These are phyloP conservation scores for Pteropus rufus DNA, from an alignment of 2,797 vertebrate genomes.

Conservation along the genomic window DNA sequence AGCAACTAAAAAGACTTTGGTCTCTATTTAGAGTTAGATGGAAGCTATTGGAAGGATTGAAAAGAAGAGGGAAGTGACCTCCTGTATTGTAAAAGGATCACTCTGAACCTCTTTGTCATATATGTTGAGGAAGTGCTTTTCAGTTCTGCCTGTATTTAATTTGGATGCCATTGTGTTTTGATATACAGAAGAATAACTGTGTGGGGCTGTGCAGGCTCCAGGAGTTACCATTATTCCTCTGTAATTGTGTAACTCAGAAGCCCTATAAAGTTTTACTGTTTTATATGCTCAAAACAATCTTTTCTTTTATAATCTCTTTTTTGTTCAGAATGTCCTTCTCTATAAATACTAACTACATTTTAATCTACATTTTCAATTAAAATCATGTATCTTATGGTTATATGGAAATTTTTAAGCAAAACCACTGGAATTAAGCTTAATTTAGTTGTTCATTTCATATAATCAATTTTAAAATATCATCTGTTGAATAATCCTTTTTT, in stretches of 20 bases:
- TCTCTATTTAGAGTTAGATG: background rate
- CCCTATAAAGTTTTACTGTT: background rate
- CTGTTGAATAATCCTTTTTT: background rate
- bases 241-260: background rate
- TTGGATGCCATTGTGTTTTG: background rate
- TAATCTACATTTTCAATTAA: background rate
- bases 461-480: background rate
- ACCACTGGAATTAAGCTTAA: background rate
- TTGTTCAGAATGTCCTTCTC: background rate
- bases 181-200: background rate
- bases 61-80: background rate
- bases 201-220: background rate
- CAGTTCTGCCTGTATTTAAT: background rate
- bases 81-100: background rate
- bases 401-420: background rate
- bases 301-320: background rate
- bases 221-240: background rate
- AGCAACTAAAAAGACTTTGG: background rate
- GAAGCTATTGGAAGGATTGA: background rate
- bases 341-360: background rate
- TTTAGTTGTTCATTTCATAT: slow-evolving; percentile 16
- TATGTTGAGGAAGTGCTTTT: background rate
- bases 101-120: background rate
- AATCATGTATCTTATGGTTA: background rate
- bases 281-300: background rate